These are phyloP conservation scores for Epinephelus malabaricus DNA, from an alignment of 2,797 vertebrate genomes.

Conservation along the genomic window DNA sequence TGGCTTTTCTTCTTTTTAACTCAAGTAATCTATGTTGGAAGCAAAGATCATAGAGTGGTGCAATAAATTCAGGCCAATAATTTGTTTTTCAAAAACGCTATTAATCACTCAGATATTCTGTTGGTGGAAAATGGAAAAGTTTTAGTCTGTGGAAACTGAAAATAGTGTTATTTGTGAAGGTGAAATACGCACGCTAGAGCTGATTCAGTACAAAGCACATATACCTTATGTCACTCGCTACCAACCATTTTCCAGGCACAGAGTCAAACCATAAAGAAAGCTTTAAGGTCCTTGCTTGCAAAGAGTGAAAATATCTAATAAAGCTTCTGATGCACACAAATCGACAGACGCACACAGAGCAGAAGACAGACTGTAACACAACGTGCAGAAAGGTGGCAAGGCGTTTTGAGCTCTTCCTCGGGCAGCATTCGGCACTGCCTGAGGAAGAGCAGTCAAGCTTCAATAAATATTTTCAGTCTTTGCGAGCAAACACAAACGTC, in stretches of 20 bases:
- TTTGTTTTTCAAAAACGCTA: not conserved
- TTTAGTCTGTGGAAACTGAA: not conserved
- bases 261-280: not conserved
- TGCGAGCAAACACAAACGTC: constrained; percentile 39
- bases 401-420: constrained; percentile 17
- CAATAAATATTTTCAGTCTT: constrained; percentile 44
- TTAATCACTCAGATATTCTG: not conserved
- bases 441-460: constrained; percentile 38
- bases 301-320: constrained; percentile 13
- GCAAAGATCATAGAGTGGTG: not conserved
- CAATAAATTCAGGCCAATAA: not conserved
- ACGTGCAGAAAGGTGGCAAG: constrained; percentile 26
- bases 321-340: constrained; percentile 26
- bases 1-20: not conserved
- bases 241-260: not conserved
- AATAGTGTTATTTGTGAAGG: not conserved
- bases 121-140: not conserved
- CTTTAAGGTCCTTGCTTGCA: not conserved
- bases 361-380: constrained; percentile 24
- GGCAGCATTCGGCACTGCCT: constrained; percentile 25
- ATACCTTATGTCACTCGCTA: not conserved
- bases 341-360: constrained; percentile 10
- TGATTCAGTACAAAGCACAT: not conserved
- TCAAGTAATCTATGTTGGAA: not conserved
- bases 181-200: not conserved